Evolutionary conservation across 2,113 vertebrate species (phyloP), one percentile per base, ranked within the genome.

Genomic region (Todiramphus saurophagus): DNA sequence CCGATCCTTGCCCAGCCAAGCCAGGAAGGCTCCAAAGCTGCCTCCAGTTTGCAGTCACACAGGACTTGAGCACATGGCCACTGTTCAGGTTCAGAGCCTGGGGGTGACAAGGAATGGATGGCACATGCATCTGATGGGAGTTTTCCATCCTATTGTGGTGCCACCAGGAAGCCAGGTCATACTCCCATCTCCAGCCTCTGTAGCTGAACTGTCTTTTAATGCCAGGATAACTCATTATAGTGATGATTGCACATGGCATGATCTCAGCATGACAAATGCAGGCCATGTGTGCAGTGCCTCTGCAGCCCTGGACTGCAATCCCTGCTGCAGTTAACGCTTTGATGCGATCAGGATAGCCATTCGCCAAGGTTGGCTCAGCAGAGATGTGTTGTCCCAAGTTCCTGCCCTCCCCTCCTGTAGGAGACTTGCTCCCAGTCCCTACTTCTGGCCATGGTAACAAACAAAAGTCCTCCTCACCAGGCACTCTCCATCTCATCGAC

Each of bases 401-500:
- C 43, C 55, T 44, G n/a, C 79, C 73, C 43, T 92, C 41, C 46
- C 1, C 18, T 75, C 51, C 68, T 23, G 20, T 10, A 13, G 93
- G 60, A 90, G 8, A 62, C 28, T 62, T 4, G 1, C 15, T 94
- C 60, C 70, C 33, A 68, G 28, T 18, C 27, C 66, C 89, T 51
- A 79, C 50, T 62, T 56, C 80, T 88, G 93, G 74, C 83, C 93
- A 95, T 83, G 37, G 59, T 78, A 97, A 91, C 92, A 87, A 73
- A 73, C 25, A 74, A 2, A 72, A 91, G 86, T 62, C 81, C 94
- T 95, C 81, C 62, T 89, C 75, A 58, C 51, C 70, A 63, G 87
- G 63, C 50, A n/a, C 48, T 92, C 77, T 93, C 70, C 92, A 93
- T 72, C 75, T n/a, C 90, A 98, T 97, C 23, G 97, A 98, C 98